These are phyloP conservation scores for Diadema setosum DNA, from an alignment of 35 echinoderm and acorn worm species.

Conservation along the genomic window DNA sequence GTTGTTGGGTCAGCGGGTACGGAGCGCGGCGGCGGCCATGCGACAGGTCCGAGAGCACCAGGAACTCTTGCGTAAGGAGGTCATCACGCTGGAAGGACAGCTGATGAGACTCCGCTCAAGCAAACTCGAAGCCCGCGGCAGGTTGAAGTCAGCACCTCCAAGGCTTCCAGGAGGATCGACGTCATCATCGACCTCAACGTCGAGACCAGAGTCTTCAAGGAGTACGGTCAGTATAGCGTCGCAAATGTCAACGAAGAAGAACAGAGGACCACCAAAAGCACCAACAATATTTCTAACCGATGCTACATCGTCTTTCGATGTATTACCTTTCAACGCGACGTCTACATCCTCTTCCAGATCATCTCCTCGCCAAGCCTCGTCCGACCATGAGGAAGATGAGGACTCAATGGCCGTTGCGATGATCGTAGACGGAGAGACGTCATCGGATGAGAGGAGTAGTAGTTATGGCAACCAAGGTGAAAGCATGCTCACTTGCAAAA, in stretches of 20 bases:
- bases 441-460: background rate
- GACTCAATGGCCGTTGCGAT: background rate
- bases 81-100: background rate
- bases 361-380: background rate
- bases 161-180: background rate
- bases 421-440: background rate
- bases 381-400: background rate
- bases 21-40: background rate
- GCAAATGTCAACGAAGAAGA: no score
- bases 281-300: background rate
- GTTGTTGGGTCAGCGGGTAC: background rate
- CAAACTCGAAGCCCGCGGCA: background rate
- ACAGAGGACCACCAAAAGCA: no score
- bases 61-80: background rate
- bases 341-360: background rate
- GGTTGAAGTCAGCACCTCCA: background rate
- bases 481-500: background rate
- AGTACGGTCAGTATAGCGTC: background rate
- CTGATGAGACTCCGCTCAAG: background rate
- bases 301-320: background rate
- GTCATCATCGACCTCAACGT: background rate
- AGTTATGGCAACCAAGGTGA: background rate
- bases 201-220: background rate
- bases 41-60: background rate
- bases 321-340: background rate